Conservation (phyloP, 2,888 invertebrate genomes). For the Drosophila melanocephala region DNA sequence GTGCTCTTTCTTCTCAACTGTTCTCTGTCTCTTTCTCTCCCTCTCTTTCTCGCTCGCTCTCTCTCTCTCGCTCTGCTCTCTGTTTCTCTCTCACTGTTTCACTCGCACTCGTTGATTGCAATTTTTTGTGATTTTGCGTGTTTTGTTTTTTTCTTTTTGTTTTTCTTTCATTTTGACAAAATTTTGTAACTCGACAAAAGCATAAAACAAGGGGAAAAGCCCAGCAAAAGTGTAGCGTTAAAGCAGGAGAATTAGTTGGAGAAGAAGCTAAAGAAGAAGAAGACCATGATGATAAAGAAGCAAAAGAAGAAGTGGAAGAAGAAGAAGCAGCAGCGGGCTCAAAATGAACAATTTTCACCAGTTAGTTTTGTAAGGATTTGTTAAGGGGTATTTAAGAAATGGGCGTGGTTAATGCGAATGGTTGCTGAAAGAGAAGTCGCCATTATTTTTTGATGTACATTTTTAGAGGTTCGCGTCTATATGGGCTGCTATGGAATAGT, state of each 20-base stretch:
- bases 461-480: not conserved
- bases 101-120: conserved; percentile 43
- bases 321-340: conserved; percentile 19
- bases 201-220: conserved; percentile 20
- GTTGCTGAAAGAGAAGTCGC: conserved; percentile 1
- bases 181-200: conserved; percentile 30
- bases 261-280: conserved; percentile 29
- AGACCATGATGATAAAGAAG: conserved; percentile 38
- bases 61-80: conserved; percentile 27
- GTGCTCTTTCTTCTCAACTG: conserved; percentile 73
- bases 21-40: conserved; percentile 59
- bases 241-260: conserved; percentile 21
- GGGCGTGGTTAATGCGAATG: not conserved
- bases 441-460: not conserved
- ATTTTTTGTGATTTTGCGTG: conserved; percentile 22
- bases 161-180: conserved; percentile 1
- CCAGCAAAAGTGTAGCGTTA: conserved; percentile 29
- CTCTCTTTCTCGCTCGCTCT: conserved; percentile 47
- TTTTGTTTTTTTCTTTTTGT: conserved; percentile 3
- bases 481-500: too few relatives aligned
- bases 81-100: conserved; percentile 43
- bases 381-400: not conserved
- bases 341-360: conserved; percentile 21
- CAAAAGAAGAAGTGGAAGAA: conserved; percentile 10
- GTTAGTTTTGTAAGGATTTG: not conserved